phyloP scores from a whole-genome alignment of 2,113 vertebrate species.

The Chaetorhynchus papuensis region DNA sequence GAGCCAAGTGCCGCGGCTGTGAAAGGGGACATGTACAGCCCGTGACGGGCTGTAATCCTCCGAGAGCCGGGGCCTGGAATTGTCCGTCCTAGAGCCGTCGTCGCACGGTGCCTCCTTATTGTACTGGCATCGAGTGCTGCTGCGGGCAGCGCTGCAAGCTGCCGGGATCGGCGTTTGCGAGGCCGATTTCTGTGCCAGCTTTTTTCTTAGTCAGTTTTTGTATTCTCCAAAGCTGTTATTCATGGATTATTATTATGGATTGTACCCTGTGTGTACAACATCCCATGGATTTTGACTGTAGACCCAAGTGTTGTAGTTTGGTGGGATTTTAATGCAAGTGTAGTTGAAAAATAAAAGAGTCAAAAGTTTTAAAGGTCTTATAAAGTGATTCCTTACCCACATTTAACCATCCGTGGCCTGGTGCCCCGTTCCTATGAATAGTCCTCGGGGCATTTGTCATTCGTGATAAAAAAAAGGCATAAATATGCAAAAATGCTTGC shows the following conservation, averaged over 20 bases:
- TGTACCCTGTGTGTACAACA: neutral
- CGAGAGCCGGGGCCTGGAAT: fast-evolving
- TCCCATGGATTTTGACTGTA: fast-evolving
- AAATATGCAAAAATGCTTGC: neutral
- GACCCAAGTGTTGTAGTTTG: neutral
- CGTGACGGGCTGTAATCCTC: fast-evolving
- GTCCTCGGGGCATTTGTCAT: neutral
- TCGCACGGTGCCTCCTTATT: fast-evolving
- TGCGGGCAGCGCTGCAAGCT: neutral
- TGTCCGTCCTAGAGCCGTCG: fast-evolving
- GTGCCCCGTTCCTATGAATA: neutral
- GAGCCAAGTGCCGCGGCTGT: fast-evolving
- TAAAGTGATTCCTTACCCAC: neutral
- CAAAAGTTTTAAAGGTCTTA: neutral
- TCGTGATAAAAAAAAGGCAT: neutral
- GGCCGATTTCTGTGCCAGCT: neutral
- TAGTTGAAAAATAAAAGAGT: neutral
- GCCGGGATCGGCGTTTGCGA: fast-evolving
- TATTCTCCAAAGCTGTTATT: neutral
- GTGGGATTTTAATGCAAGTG: neutral
- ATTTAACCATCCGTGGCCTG: neutral
- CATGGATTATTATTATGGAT: fast-evolving
- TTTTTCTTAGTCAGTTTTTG: fast-evolving
- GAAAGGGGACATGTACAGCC: fast-evolving
- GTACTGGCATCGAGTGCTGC: neutral